phyloP scores from a whole-genome alignment of 1,140 invertebrate genomes.

The Camponotus floridanus region DNA sequence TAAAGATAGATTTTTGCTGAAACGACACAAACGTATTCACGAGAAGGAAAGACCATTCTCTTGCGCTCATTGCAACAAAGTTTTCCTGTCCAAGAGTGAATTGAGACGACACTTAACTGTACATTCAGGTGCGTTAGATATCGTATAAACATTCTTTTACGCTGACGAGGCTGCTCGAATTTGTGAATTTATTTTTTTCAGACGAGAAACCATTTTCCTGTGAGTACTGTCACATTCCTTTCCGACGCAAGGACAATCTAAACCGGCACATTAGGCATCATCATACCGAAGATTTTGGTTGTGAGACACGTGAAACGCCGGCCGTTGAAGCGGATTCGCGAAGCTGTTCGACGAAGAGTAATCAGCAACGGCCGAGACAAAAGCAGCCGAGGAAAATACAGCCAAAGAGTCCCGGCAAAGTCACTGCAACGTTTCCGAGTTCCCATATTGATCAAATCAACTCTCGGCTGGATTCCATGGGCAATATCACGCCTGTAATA shows the following conservation, averaged over 20 bases:
- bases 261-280: conserved; percentile 85
- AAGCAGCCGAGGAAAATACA: conserved; percentile 65
- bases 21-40: conserved; percentile 82
- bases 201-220: conserved; percentile 85
- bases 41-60: conserved; percentile 82
- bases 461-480: conserved; percentile 80
- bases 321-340: background rate
- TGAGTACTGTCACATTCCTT: conserved; percentile 82
- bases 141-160: background rate
- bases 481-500: conserved; percentile 82
- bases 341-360: background rate
- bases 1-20: conserved; percentile 82
- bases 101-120: conserved; percentile 81
- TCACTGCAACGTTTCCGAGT: conserved; percentile 63
- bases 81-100: conserved; percentile 84
- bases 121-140: conserved; percentile 79
- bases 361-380: conserved; percentile 39
- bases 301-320: background rate
- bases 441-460: conserved; percentile 77
- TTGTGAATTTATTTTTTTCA: conserved; percentile 63
- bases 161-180: background rate
- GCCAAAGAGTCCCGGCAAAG: conserved; percentile 64
- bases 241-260: conserved; percentile 85
- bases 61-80: conserved; percentile 80
- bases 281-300: conserved; percentile 77